Base-by-base conservation (phyloP, 2,888 invertebrate genomes). In the Coenonympha arcania region DNA sequence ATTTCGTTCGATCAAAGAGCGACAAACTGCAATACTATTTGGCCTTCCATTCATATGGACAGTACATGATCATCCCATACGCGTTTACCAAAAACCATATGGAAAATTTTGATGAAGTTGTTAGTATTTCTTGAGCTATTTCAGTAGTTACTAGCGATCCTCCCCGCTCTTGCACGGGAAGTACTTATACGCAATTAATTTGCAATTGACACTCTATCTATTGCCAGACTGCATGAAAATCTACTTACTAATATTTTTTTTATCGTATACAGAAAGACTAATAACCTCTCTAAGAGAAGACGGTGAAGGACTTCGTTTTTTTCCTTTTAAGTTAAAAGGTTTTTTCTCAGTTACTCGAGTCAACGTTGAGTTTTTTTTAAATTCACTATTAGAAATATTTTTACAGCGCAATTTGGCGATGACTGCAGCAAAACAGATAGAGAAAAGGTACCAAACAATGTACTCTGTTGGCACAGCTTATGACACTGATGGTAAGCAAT, bases 31-130 rank as follows among this genome's bases (percentile, higher is more conserved):
- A 74, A 13, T 82, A 88, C 42, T 91, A 90, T 60, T 42, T 92
- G 0, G 80, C 88, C 0, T 88, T 91, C 52, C 92, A 92, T 64
- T 88, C 91, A 0, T 92, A 90, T 56, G 90, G 90, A 0, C 91
- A 92, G 59, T 83, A 71, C 24, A 68, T 90, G 49, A 79, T 90
- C 0, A 71, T 89, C 40, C 90, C 91, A 0, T 90, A 88, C 57
- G 88, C 89, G 0, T 69, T 85, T 46, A 54, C 61, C 0, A 68
- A 57, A 0, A 57, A 56, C 1, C 76, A 79, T 33, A 36, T 65
- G 0, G 73, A 65, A 0, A 89, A 89, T 58, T 88, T 67, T 54
- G 46, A 72, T 0, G 71, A 73, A 57, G 66, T 82, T 62, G 83
- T 83, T 54, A 69, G 69, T 58, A 13, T 30, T 11, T 11, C 6